A percentile compares a stretch with the other conserved stretches of the same genome.
Evolutionary conservation across 2,797 vertebrate genomes (phyloP).

Genomic region (Acestrorhynchus altus): DNA sequence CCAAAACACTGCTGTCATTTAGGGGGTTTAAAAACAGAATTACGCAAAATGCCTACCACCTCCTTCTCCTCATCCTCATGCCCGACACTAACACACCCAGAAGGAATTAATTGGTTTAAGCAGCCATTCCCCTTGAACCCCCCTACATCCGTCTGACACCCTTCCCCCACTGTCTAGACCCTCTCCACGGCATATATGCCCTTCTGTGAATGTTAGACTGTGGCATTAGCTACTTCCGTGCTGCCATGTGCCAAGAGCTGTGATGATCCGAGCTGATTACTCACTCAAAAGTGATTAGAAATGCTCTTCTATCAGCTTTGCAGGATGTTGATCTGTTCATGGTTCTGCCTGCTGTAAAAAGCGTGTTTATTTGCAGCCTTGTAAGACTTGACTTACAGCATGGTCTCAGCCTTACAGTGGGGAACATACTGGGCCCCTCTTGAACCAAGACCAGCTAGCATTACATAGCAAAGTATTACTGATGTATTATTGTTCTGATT

Average conservation of each 20-base stretch:
- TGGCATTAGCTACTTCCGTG: conserved; percentile 34
- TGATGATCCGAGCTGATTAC: conserved; percentile 53
- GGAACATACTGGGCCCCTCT: neutral
- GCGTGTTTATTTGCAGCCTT: conserved; percentile 4
- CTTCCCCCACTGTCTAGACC: conserved; percentile 59
- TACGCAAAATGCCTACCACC: conserved; percentile 37
- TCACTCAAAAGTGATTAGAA: conserved; percentile 48
- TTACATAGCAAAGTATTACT: neutral
- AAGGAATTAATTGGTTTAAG: conserved; percentile 82
- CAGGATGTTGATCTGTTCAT: conserved; percentile 4
- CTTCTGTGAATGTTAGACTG: conserved; percentile 32
- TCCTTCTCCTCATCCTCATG: conserved; percentile 47
- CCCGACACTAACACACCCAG: conserved; percentile 77
- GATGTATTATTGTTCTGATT: neutral
- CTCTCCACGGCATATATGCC: conserved; percentile 39
- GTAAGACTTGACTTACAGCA: neutral
- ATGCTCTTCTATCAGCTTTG: conserved; percentile 6
- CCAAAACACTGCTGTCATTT: conserved; percentile 29
- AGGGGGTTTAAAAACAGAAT: conserved; percentile 33
- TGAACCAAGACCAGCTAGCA: neutral
- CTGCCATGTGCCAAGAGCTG: conserved; percentile 36
- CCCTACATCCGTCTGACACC: conserved; percentile 52
- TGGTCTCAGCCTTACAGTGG: neutral
- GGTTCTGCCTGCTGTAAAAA: neutral
- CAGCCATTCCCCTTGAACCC: conserved; percentile 68